These are phyloP conservation scores for Eleutherodactylus coqui DNA, from an alignment of 2,797 vertebrate species.

Conservation along the genomic window DNA sequence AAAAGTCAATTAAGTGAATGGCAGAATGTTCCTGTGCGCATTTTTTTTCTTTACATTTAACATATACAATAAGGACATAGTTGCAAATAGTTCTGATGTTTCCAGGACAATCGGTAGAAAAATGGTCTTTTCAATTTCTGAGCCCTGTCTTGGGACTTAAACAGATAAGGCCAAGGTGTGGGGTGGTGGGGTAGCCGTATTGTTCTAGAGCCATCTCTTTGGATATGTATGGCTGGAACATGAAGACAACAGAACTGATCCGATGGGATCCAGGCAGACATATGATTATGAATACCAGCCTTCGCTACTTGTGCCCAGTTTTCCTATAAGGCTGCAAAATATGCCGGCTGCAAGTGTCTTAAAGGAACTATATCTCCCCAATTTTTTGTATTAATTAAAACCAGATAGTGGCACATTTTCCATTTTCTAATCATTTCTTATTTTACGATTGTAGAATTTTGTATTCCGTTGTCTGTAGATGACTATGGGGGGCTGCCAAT, in stretches of 20 bases:
- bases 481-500: too few relatives aligned
- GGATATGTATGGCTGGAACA: background rate
- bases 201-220: background rate
- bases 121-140: background rate
- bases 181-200: background rate
- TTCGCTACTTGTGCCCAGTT: too few relatives aligned
- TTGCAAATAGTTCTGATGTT: background rate
- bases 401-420: too few relatives aligned
- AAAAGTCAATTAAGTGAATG: conserved; percentile 17
- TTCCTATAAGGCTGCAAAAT: too few relatives aligned
- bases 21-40: background rate
- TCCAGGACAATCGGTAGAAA: background rate
- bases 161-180: background rate
- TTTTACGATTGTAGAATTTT: too few relatives aligned
- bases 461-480: too few relatives aligned
- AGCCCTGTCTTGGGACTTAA: background rate
- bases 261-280: too few relatives aligned
- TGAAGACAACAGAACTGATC: background rate
- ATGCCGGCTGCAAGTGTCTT: too few relatives aligned
- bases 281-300: too few relatives aligned
- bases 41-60: background rate
- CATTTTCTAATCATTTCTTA: too few relatives aligned
- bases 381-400: too few relatives aligned
- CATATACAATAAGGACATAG: background rate
- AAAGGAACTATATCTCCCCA: too few relatives aligned